Base-by-base conservation (phyloP, 1,140 invertebrate genomes). In the Drosophila hydei region DNA sequence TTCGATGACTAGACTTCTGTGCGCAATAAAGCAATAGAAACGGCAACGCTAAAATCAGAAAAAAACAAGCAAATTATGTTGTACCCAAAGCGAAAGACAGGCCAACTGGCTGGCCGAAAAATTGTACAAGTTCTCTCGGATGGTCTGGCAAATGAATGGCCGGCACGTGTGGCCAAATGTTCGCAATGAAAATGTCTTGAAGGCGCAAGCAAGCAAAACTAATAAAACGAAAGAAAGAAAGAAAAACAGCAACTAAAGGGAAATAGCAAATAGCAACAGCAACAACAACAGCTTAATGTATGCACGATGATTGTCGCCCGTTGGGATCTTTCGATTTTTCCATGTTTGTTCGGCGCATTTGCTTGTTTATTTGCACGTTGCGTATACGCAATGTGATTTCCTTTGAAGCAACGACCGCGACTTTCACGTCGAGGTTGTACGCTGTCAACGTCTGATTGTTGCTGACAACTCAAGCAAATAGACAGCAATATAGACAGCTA, bases 111-210 rank as follows among this genome's bases (percentile, higher is more conserved):
- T 54, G 47, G 14, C 51, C 33, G 61, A 50, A 40, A 76, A 72
- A 52, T 67, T 56, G 73, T 33, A 48, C 56, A 54, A 72, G 63
- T 54, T 72, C 47, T 47, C 55, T 16, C 36, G 30, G 59, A 27
- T 40, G 63, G 52, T 56, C 60, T 47, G 61, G 62, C 40, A 59
- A 70, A 83, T 84, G 83, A 84, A 85, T 85, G 81, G 83, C 74
- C 70, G 83, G 81, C 81, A 87, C 81, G 81, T 87, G 81, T 88
- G 81, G 77, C 75, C 75, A 78, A 88, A 88, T 81, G 83, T 79
- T 65, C 78, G 71, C 74, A 70, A 62, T 73, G 70, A 71, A 71
- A 75, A 75, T 75, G 72, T 42, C 72, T 63, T 69, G 30, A 64
- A 64, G 27, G 54, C 69, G 43, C 25, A 50, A 43, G 55, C 52